Evolutionary conservation across 2,113 vertebrate species (phyloP).

Genomic region (Boulengeromyrus knoepffleri): DNA sequence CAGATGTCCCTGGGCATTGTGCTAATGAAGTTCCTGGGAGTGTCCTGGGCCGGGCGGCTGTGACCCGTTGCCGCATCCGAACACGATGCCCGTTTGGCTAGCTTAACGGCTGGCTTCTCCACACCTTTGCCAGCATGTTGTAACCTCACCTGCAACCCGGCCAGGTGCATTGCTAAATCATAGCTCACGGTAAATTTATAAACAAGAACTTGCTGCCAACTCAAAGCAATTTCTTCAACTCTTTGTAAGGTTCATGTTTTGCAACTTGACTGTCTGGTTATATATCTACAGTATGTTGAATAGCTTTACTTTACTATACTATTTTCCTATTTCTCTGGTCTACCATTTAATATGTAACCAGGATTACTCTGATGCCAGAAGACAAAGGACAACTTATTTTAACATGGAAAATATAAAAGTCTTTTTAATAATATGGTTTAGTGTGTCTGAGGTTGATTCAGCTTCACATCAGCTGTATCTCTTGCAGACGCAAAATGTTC

Average conservation of each 20-base stretch:
- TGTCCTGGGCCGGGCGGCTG: neutral
- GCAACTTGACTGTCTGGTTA: neutral
- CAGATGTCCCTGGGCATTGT: constrained; percentile 42
- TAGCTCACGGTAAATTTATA: neutral
- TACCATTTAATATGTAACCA: constrained; percentile 5
- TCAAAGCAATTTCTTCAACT: no score
- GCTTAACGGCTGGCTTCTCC: neutral
- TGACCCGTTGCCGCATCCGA: neutral
- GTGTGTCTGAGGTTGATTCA: neutral
- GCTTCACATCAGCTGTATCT: neutral
- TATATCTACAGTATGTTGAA: neutral
- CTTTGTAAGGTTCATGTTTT: neutral
- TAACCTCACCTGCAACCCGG: neutral
- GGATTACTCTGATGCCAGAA: neutral
- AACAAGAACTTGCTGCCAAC: neutral
- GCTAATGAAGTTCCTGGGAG: constrained; percentile 39
- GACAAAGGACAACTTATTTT: neutral
- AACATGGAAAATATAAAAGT: neutral
- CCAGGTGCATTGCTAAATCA: neutral
- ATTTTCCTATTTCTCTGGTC: neutral
- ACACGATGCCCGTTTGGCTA: neutral
- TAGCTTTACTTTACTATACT: neutral
- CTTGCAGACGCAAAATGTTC: neutral
- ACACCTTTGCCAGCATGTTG: neutral
- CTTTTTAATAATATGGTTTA: neutral